Percentiles rank a stretch among this genome's conserved stretches.
phyloP scores from a whole-genome alignment of 2,888 invertebrate species.

The Agrypnus murinus region DNA sequence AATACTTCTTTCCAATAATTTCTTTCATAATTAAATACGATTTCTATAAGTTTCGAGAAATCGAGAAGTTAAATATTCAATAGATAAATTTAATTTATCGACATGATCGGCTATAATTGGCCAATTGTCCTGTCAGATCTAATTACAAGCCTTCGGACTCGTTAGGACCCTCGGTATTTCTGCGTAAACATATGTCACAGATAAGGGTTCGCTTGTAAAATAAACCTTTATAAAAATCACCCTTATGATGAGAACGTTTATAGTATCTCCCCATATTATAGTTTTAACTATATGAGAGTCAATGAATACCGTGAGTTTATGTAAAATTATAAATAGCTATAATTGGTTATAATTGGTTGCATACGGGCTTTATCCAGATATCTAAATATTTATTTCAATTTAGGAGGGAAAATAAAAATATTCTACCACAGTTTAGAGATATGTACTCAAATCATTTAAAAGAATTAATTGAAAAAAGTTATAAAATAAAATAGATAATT shows the following conservation, averaged over 20 bases:
- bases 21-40: constrained; percentile 5
- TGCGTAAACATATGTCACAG: constrained; percentile 48
- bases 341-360: constrained; percentile 19
- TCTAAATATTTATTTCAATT: constrained; percentile 31
- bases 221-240: constrained; percentile 26
- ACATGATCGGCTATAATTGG: constrained; percentile 33
- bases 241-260: constrained; percentile 35
- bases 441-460: too few species aligned
- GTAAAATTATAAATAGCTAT: constrained; percentile 38
- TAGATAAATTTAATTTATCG: constrained; percentile 29
- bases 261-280: background rate
- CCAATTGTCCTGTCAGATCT: constrained; percentile 47
- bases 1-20: background rate
- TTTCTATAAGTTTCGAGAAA: background rate
- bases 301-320: constrained; percentile 31
- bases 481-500: too few species aligned
- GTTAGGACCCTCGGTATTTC: constrained; percentile 46
- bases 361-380: constrained; percentile 31
- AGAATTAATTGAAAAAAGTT: too few species aligned
- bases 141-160: constrained; percentile 44
- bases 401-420: background rate
- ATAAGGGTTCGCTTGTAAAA: constrained; percentile 42
- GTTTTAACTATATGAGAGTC: background rate
- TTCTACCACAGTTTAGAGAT: background rate
- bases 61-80: constrained; percentile 35